Conservation (phyloP, 92 coral and sea anemone species). For the Metridium senile region DNA sequence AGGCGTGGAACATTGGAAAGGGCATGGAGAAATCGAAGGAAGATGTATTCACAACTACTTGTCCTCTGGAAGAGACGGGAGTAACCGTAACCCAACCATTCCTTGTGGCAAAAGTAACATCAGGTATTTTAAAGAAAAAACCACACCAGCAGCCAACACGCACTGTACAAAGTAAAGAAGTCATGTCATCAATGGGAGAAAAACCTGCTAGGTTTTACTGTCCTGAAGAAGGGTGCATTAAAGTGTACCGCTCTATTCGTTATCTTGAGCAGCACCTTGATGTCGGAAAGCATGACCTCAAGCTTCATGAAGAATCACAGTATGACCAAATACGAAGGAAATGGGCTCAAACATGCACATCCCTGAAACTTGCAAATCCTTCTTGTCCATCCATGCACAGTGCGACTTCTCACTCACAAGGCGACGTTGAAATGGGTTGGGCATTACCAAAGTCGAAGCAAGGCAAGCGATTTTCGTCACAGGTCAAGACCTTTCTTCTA, state of each 20-base stretch:
- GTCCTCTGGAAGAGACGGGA: not conserved
- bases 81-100: not conserved
- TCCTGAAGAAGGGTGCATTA: slow-evolving; percentile 51
- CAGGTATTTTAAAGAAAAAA: slow-evolving; percentile 25
- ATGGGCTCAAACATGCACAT: slow-evolving; percentile 50
- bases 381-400: not conserved
- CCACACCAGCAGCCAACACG: not conserved
- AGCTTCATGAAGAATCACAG: slow-evolving; percentile 51
- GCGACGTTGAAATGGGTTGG: slow-evolving; percentile 18
- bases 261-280: slow-evolving; percentile 45
- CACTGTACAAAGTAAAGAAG: not conserved
- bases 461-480: slow-evolving; percentile 27
- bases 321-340: slow-evolving; percentile 38
- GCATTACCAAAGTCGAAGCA: slow-evolving; percentile 20
- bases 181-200: not conserved
- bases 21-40: slow-evolving; percentile 1
- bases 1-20: slow-evolving; percentile 26
- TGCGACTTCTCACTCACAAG: not conserved
- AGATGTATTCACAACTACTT: not conserved
- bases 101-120: slow-evolving; percentile 9
- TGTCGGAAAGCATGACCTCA: slow-evolving; percentile 30
- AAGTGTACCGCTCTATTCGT: not conserved
- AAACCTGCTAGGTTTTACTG: slow-evolving; percentile 26
- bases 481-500: slow-evolving; percentile 41
- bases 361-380: slow-evolving; percentile 25